Evolutionary conservation across 2,797 vertebrate species (phyloP), one percentile per base, ranked within the genome.

Genomic region (Schizopygopsis malacanthus): DNA sequence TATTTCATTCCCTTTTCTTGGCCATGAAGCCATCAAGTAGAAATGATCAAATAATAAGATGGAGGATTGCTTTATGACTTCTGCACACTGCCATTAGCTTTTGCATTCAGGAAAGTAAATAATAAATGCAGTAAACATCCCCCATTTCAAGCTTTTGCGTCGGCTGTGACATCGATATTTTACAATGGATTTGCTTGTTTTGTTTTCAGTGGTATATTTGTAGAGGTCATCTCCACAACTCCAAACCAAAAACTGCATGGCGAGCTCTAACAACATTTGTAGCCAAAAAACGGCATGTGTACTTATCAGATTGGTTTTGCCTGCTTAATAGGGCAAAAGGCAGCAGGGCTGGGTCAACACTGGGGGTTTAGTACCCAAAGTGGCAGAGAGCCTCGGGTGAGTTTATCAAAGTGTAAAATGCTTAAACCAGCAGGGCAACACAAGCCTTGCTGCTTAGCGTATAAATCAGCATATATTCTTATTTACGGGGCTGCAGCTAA

Each of bases 401-500:
- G 92, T 95, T 95, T 92, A 94, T 92, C 92, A 94, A 95, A 95
- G 94, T 96, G 93, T 94, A 93, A 95, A 95, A 94, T 93, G 89
- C 91, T 93, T 94, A 94, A 91, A 92, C 91, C 94, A 92, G 92
- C 92, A 90, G 91, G 89, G 92, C 91, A 93, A 93, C 94, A 95
- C 93, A 94, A 95, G 94, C 94, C 92, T 78, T 91, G 90, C 91
- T 93, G 94, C 91, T 93, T 92, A 91, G 93, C 89, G 94, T 93
- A 95, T 95, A 95, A 95, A 95, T 95, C 93, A 95, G 92, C 93
- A 95, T 95, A 94, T 92, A 93, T 94, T 94, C 94, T 93, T 93
- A 95, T 94, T 93, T 93, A 91, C 85, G 73, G 83, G 73, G 59
- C 83, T 82, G 82, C 54, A 65, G 86, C 94, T 95, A 95, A 95